Base-by-base conservation (phyloP, 2,113 vertebrate species). In the Corvus moneduloides region DNA sequence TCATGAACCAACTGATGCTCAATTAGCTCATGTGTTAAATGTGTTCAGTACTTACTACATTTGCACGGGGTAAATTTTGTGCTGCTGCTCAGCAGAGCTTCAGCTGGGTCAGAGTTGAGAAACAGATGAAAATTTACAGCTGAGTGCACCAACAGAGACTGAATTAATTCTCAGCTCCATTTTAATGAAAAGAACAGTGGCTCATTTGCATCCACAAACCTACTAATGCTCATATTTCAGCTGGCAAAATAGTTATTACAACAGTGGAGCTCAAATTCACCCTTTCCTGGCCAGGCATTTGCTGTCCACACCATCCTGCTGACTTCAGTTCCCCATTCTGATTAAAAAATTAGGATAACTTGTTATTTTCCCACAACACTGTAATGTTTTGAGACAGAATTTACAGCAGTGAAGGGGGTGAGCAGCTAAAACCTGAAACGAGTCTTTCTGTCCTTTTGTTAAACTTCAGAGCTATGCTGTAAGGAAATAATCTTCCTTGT, bases 111-210 rank as follows among this genome's bases (percentile, higher is more conserved):
- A 95, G 85, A 96, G 95, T 90, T 90, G 95, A 96, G 83, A 96
- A 92, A 88, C 32, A 92, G 86, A 92, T 91, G 87, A 95, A 97
- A 97, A 97, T 89, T 80, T 87, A 90, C 81, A 90, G 92, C 86
- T 96, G 87, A 96, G 62, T 91, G 93, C 82, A 84, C 89, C 84
- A 66, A 77, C 83, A 87, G 91, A 96, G 82, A 83, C 87, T 95
- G 89, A 84, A 87, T 97, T 97, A 97, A 97, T 97, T 97, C 89
- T 89, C 67, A 85, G 75, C 64, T 94, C 39, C 37, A 84, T 64
- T 93, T 97, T 97, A 96, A 95, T 96, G 87, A 95, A 97, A 96
- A 71, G 89, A 95, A 71, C 76, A 73, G 71, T 85, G 92, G 64
- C 46, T 95, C 83, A 91, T 93, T 96, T 96, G 83, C 87, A 93